Evolutionary conservation across 1,140 invertebrate genomes (phyloP), one percentile per base, ranked within the genome.

Genomic region (Papilio xuthus): DNA sequence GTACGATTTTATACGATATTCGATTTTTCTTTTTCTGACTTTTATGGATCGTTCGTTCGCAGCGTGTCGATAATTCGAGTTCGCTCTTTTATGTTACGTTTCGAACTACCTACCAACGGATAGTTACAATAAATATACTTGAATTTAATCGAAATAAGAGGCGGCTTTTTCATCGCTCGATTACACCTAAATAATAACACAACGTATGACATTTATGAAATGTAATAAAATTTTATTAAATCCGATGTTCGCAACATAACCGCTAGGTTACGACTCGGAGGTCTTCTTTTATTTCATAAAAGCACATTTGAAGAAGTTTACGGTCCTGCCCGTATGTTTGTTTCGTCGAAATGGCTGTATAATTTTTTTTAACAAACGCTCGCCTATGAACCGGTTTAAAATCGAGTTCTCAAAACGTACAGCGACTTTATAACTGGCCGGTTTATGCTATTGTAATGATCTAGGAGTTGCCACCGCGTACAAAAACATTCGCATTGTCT

Each of bases 401-500:
- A 81, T 79, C 83, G 80, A 76, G 86, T 88, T 88, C 84, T 87
- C 86, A 87, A 83, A 86, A 84, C 79, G 81, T 80, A 83, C 83
- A 86, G 83, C 81, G 80, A 86, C 86, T 89, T 92, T 88, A 91
- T 92, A 92, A 92, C 90, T 91, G 87, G 86, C 89, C 88, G 89
- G 87, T 92, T 93, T 90, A 90, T 91, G 89, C 88, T 91, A 92
- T 93, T 92, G 92, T 93, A 90, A 89, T 91, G 87, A 89, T 90
- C 89, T 91, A 90, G 89, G 84, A 85, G 88, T 80, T 86, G 89
- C 86, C 85, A 87, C 84, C 82, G 85, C 82, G 78, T 77, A 88
- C 87, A 92, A 92, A 92, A 93, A 92, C 87, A 79, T 84, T 84
- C 79, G 87, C 88, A 92, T 91, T 91, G 90, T 92, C 83, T 92